Evolutionary conservation across 2,888 invertebrate species (phyloP).

Genomic region (Scelioninae gen. 1): DNA sequence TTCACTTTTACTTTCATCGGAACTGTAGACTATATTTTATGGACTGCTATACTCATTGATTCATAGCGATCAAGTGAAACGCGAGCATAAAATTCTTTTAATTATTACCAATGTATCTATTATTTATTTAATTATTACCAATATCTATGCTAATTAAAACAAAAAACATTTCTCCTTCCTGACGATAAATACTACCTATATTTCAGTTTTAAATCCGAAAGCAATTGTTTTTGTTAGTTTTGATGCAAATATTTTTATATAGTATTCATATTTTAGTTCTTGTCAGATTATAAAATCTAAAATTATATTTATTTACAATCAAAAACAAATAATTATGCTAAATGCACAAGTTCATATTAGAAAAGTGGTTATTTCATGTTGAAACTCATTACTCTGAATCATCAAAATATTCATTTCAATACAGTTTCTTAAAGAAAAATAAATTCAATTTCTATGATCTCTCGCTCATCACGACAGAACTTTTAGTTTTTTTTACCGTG

Average conservation of each 20-base stretch:
- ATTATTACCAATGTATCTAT: slow-evolving; percentile 45
- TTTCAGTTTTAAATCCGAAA: too few species aligned
- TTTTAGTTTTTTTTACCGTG: slow-evolving; percentile 43
- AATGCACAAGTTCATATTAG: too few species aligned
- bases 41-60: slow-evolving; percentile 38
- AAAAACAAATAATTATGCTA: too few species aligned
- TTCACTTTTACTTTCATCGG: slow-evolving; percentile 76
- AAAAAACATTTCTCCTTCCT: slow-evolving; percentile 19
- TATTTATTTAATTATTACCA: too few species aligned
- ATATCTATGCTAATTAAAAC: slow-evolving; percentile 7
- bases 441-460: slow-evolving; percentile 45
- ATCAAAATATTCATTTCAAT: background rate
- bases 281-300: too few species aligned
- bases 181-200: background rate
- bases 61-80: slow-evolving; percentile 38
- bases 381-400: background rate
- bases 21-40: slow-evolving; percentile 50
- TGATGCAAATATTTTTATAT: too few species aligned
- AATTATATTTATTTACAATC: too few species aligned
- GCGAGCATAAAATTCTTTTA: slow-evolving; percentile 30
- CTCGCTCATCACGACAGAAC: slow-evolving; percentile 48
- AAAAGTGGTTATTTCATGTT: too few species aligned
- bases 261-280: too few species aligned
- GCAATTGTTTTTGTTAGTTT: too few species aligned
- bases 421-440: slow-evolving; percentile 27